phyloP scores from a whole-genome alignment of 1,140 invertebrate species.

The Bombyx mandarina region DNA sequence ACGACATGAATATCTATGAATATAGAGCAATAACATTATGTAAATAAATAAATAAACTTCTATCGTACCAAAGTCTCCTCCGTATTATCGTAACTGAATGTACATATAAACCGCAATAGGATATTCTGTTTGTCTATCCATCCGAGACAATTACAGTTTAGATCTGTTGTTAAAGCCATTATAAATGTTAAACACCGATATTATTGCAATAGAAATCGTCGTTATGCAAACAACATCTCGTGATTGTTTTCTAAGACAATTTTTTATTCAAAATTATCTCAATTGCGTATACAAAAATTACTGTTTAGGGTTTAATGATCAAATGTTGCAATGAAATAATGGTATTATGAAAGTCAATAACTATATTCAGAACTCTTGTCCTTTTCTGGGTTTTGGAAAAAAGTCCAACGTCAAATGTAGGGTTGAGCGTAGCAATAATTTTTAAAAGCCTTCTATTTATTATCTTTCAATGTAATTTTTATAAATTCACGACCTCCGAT shows the following conservation, averaged over 20 bases:
- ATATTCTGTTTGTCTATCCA: constrained; percentile 45
- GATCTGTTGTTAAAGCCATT: constrained; percentile 13
- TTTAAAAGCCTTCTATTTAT: too few relatives aligned
- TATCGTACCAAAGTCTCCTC: constrained; percentile 5
- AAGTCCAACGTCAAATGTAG: too few relatives aligned
- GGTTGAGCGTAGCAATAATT: too few relatives aligned
- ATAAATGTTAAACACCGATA: constrained; percentile 16
- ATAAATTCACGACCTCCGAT: too few relatives aligned
- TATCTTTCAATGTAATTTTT: too few relatives aligned
- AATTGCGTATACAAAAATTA: too few relatives aligned
- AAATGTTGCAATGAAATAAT: too few relatives aligned
- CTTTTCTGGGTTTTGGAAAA: too few relatives aligned
- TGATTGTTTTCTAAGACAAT: constrained; percentile 6
- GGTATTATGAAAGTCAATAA: too few relatives aligned
- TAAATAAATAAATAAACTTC: constrained; percentile 1
- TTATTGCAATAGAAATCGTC: constrained; percentile 16
- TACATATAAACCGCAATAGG: constrained; percentile 40
- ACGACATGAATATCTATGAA: too few relatives aligned
- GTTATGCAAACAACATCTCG: constrained; percentile 12
- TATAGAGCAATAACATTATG: background rate
- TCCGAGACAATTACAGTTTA: constrained; percentile 44
- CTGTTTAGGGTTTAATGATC: too few relatives aligned
- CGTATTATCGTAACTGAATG: constrained; percentile 13
- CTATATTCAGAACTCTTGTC: too few relatives aligned
- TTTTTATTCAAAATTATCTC: background rate